These are phyloP conservation scores for Acleris laterana DNA, from an alignment of 2,888 invertebrate species.

Conservation along the genomic window DNA sequence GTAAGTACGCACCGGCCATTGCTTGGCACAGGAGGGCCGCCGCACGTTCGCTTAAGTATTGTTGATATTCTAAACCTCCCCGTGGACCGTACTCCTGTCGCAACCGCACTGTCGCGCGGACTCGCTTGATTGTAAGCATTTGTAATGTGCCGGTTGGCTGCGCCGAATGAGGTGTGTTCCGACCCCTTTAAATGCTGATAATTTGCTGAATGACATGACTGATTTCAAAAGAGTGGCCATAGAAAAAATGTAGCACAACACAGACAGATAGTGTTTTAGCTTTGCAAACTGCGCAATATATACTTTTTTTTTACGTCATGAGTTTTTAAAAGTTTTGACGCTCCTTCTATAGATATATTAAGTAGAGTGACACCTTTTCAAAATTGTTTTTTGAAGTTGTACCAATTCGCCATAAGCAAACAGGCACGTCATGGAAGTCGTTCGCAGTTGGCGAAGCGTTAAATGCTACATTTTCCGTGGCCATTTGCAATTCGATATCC, in stretches of 20 bases:
- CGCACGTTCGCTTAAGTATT: slow-evolving; percentile 69
- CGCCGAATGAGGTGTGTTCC: slow-evolving; percentile 14
- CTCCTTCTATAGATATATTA: no score
- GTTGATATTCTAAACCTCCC: slow-evolving; percentile 78
- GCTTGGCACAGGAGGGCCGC: slow-evolving; percentile 55
- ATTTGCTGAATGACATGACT: no score
- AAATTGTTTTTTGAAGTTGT: slow-evolving; percentile 1
- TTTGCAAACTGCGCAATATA: no score
- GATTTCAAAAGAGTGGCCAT: no score
- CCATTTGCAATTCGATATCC: slow-evolving; percentile 82
- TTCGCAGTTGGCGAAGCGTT: slow-evolving; percentile 77
- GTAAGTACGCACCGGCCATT: slow-evolving; percentile 66
- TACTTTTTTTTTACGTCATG: no score
- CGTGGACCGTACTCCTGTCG: slow-evolving; percentile 56
- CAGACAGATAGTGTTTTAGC: no score
- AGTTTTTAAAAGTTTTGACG: no score
- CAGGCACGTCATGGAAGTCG: slow-evolving; percentile 61
- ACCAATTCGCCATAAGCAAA: slow-evolving; percentile 53
- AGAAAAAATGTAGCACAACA: no score
- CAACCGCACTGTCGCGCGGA: slow-evolving; percentile 73
- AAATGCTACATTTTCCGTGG: slow-evolving; percentile 79
- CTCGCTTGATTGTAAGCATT: slow-evolving; percentile 71
- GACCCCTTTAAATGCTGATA: no score
- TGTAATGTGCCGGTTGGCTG: slow-evolving; percentile 50
- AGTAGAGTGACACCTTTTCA: neutral